phyloP scores from a whole-genome alignment of 2,888 invertebrate genomes.

The Acronicta psi region DNA sequence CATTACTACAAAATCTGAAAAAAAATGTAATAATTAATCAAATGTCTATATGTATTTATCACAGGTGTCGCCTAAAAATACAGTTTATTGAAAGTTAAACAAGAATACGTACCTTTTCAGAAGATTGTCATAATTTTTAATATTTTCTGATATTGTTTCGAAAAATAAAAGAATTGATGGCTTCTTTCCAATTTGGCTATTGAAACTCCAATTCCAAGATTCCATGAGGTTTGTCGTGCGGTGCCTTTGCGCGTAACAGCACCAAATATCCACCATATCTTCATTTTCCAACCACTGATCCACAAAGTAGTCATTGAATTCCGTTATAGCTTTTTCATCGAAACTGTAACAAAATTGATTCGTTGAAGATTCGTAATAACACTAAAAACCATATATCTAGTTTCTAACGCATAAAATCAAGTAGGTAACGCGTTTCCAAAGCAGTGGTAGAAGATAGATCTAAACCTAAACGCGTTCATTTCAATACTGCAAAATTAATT shows the following conservation, averaged over 20 bases:
- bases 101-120: slow-evolving; percentile 20
- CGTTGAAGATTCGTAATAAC: slow-evolving; percentile 15
- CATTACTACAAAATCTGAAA: slow-evolving; percentile 9
- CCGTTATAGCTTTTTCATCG: slow-evolving; percentile 19
- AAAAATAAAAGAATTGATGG: slow-evolving; percentile 30
- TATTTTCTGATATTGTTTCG: slow-evolving; percentile 26
- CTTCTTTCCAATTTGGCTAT: slow-evolving; percentile 18
- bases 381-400: slow-evolving; percentile 20
- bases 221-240: slow-evolving; percentile 22
- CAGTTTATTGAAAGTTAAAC: slow-evolving; percentile 8
- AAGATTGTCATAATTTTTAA: slow-evolving; percentile 26
- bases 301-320: slow-evolving; percentile 19
- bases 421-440: slow-evolving; percentile 5
- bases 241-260: slow-evolving; percentile 21
- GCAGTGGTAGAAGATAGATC: slow-evolving; percentile 7
- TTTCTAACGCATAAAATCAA: slow-evolving; percentile 16
- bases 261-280: slow-evolving; percentile 22
- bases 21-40: slow-evolving; percentile 20
- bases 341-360: slow-evolving; percentile 19
- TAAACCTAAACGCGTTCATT: no score
- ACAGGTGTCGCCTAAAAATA: slow-evolving; percentile 12
- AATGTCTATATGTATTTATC: slow-evolving; percentile 16
- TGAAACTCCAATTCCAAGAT: slow-evolving; percentile 22
- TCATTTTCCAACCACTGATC: slow-evolving; percentile 23
- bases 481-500: no score